A percentile compares a stretch with the other conserved stretches of the same genome.
Conservation (phyloP, 64 coral and sea anemone species). For the Anthopleura sola region DNA sequence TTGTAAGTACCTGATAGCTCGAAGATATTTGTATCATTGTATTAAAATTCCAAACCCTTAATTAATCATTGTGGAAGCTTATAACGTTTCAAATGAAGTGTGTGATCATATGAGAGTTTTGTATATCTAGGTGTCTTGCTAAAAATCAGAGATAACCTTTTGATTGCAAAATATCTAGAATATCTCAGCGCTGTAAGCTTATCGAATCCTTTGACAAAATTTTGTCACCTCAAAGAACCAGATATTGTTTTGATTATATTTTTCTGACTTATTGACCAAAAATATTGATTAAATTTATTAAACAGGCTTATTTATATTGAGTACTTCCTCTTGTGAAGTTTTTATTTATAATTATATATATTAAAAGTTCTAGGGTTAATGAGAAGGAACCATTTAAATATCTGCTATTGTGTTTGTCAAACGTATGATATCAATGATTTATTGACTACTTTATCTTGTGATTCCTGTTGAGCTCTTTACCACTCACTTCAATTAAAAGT, state of each 20-base stretch:
- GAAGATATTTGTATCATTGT: background rate
- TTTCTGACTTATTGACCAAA: background rate
- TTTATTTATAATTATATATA: background rate
- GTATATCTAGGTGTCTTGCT: background rate
- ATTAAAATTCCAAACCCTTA: background rate
- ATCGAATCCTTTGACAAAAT: background rate
- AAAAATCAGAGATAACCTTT: background rate
- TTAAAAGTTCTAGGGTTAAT: background rate
- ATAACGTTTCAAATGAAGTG: background rate
- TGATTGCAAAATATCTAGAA: background rate
- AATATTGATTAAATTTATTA: background rate
- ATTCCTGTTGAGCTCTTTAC: background rate
- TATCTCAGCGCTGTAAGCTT: background rate
- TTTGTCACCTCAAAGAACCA: background rate
- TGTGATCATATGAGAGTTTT: background rate
- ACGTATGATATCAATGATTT: background rate
- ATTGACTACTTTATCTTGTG: background rate
- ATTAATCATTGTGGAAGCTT: background rate
- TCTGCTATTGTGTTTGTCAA: background rate
- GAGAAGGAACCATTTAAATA: background rate
- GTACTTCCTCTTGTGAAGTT: background rate
- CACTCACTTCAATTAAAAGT: background rate
- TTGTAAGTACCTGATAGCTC: conserved; percentile 8
- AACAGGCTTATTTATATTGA: background rate
- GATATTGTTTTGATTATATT: background rate